Conservation (phyloP, 2,888 invertebrate genomes). For the Drosophila kanekoi region DNA sequence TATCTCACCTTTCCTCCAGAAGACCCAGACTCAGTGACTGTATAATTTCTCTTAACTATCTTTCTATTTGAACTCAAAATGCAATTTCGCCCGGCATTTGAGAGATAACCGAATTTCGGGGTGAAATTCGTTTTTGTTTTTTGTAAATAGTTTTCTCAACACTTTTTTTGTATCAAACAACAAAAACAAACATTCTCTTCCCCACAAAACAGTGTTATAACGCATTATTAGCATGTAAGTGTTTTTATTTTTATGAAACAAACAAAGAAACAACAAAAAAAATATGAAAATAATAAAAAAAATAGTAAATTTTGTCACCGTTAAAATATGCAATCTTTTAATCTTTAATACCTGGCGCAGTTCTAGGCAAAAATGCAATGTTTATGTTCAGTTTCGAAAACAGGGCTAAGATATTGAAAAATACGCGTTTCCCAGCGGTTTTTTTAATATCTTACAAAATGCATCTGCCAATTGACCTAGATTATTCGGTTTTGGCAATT, state of each 20-base stretch:
- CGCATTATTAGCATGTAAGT: constrained; percentile 83
- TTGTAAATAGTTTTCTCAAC: constrained; percentile 82
- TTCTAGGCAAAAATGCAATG: too few relatives aligned
- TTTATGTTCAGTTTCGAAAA: too few relatives aligned
- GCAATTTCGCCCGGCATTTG: constrained; percentile 42
- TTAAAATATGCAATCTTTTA: constrained; percentile 66
- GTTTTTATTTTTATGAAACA: constrained; percentile 84
- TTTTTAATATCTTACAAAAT: background rate
- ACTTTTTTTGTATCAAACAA: constrained; percentile 34
- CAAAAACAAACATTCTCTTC: constrained; percentile 44
- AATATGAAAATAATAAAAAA: constrained; percentile 85
- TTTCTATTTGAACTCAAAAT: constrained; percentile 44
- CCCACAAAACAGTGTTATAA: constrained; percentile 75
- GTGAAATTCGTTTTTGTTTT: constrained; percentile 58
- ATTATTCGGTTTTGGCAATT: background rate
- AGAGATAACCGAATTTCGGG: constrained; percentile 42
- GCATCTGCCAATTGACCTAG: constrained; percentile 7
- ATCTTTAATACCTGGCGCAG: background rate
- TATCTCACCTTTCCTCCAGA: constrained; percentile 17
- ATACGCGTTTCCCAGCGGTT: background rate
- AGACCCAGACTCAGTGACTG: constrained; percentile 64
- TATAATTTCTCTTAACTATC: constrained; percentile 46
- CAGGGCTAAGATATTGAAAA: too few relatives aligned
- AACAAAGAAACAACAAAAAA: constrained; percentile 85
- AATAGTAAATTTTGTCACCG: constrained; percentile 85